These are phyloP conservation scores for Lasioglossum pauxillum DNA, from an alignment of 2,888 invertebrate genomes.

Conservation along the genomic window DNA sequence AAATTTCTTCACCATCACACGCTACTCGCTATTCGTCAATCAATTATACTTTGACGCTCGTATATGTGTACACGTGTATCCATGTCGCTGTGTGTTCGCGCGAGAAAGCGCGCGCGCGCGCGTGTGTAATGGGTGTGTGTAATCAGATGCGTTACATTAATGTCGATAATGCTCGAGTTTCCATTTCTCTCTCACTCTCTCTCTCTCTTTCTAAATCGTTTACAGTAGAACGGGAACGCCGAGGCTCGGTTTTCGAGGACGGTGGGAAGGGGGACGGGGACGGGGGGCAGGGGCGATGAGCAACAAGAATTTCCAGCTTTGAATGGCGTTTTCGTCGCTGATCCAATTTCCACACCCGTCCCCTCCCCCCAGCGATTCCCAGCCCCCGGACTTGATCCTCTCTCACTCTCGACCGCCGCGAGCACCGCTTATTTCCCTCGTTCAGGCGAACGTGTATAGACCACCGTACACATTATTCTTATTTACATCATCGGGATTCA, in stretches of 20 bases:
- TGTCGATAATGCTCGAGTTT: slow-evolving; percentile 67
- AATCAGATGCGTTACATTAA: slow-evolving; percentile 57
- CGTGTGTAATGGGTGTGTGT: not conserved
- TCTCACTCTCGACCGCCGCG: not conserved
- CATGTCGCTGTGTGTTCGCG: slow-evolving; percentile 15
- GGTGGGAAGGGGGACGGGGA: not conserved
- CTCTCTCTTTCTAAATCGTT: slow-evolving; percentile 54
- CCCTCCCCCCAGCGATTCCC: not conserved
- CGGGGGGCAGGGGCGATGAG: not conserved
- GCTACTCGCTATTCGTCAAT: slow-evolving; percentile 79
- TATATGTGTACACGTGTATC: slow-evolving; percentile 24
- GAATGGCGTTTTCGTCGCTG: slow-evolving; percentile 17
- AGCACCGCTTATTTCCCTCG: slow-evolving; percentile 1
- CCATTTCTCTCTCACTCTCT: slow-evolving; percentile 29
- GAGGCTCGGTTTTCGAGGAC: not conserved
- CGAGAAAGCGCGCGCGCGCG: not conserved
- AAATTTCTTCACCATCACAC: slow-evolving; percentile 79
- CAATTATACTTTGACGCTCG: slow-evolving; percentile 63
- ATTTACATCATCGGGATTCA: slow-evolving; percentile 65
- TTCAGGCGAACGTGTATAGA: slow-evolving; percentile 42
- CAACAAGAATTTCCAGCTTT: slow-evolving; percentile 15
- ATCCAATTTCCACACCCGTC: not conserved
- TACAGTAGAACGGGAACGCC: slow-evolving; percentile 41
- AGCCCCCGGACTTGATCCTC: not conserved
- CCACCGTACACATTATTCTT: slow-evolving; percentile 37